A percentile compares a stretch with the other conserved stretches of the same genome.
phyloP scores from a whole-genome alignment of 1,140 invertebrate genomes.

The Euura lappo region DNA sequence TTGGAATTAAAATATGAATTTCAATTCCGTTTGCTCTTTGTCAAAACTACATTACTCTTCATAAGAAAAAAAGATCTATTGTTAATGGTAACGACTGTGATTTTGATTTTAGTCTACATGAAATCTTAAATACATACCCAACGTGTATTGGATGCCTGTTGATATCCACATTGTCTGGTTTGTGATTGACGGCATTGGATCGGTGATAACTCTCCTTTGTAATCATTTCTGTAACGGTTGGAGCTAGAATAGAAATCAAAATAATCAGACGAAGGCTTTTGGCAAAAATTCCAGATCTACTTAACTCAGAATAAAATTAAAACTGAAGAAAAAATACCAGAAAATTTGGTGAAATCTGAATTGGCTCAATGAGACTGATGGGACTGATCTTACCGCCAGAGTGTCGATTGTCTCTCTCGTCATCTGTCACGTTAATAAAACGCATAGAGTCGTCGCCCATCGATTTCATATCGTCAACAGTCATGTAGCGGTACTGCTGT shows the following conservation, averaged over 20 bases:
- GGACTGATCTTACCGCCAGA: slow-evolving; percentile 49
- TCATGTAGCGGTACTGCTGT: slow-evolving; percentile 89
- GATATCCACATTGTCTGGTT: slow-evolving; percentile 88
- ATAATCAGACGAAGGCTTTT: slow-evolving; percentile 8
- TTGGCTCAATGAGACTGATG: not conserved
- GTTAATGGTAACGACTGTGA: too few relatives aligned
- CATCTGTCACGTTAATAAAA: slow-evolving; percentile 72
- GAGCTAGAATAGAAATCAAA: slow-evolving; percentile 39
- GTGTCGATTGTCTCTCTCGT: slow-evolving; percentile 66
- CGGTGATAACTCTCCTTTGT: slow-evolving; percentile 59
- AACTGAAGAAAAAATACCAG: slow-evolving; percentile 6
- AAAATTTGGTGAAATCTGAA: too few relatives aligned
- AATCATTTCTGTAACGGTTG: slow-evolving; percentile 57
- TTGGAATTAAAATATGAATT: too few relatives aligned
- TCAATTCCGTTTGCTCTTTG: too few relatives aligned
- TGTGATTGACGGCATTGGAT: slow-evolving; percentile 64
- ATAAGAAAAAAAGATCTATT: too few relatives aligned
- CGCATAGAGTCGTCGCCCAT: slow-evolving; percentile 79
- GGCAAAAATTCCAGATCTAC: not conserved
- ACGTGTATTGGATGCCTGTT: slow-evolving; percentile 83
- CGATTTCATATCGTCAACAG: slow-evolving; percentile 82
- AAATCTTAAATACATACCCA: slow-evolving; percentile 72
- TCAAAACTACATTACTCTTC: too few relatives aligned
- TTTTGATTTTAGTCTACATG: not conserved
- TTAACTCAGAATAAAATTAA: slow-evolving; percentile 10